Evolutionary conservation across 1,140 invertebrate species (phyloP), one percentile per base, ranked within the genome.

Genomic region (Lepidurus packardi): DNA sequence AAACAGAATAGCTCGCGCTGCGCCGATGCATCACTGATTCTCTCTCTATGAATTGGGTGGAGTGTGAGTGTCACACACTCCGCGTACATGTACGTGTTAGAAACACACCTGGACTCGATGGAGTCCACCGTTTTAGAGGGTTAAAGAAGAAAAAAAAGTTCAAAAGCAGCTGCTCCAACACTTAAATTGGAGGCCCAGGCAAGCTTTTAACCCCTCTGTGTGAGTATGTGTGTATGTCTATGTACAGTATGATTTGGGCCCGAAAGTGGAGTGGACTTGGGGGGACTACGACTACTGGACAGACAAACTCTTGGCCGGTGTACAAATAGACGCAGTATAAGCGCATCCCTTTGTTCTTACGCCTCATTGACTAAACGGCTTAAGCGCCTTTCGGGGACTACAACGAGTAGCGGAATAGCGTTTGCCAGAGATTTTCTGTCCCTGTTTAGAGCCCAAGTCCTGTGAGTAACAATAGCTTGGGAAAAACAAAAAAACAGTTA

Each of bases 291-390:
- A 65, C 53, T 65, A 65, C 53, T 65, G 53, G 53, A 65, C 53
- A 65, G 53, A 65, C 53, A 65, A 65, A 65, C 53, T 65, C 53
- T 65, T 65, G 53, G 53, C 53, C 53, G 53, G 21, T 65, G 53
- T 13, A 65, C 53, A 65, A 65, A 65, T 65, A 65, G 53, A 65
- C 53, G 53, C 53, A 21, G 16, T 21, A 21, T n/a, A 65, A 65
- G 53, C 53, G 53, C 53, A 65, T 65, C 53, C 53, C 53, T 65
- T 65, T 65, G 53, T 65, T 65, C 53, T 65, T 65, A 65, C 53
- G 53, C 53, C 53, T 65, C 53, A 65, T 65, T 65, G 53, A 65
- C 53, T 65, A 65, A 65, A 65, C 53, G 53, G 53, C 53, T 65
- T 65, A 65, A 21, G 16, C 16, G 53, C 34, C 2, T 34, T 34